Evolutionary conservation across 2,888 invertebrate species (phyloP).

Genomic region (Sabellastarte sp.): DNA sequence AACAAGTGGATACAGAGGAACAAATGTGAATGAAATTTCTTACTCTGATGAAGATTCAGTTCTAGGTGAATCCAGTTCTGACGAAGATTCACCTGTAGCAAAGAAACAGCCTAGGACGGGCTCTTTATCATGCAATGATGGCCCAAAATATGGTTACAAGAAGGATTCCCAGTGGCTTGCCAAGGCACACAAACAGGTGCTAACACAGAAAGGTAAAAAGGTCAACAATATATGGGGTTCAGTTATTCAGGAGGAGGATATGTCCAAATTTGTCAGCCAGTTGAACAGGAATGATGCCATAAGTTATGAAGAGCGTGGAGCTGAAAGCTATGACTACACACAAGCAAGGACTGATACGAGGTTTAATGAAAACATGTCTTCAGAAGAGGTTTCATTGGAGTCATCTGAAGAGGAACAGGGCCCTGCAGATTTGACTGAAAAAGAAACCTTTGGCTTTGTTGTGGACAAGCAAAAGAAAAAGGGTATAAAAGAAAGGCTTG

Average conservation of each 20-base stretch:
- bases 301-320: not conserved
- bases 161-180: no score
- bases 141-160: no score
- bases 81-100: no score
- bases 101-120: no score
- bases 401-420: not conserved
- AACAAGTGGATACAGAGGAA: no score
- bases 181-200: no score
- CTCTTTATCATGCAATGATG: no score
- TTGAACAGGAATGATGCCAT: not conserved
- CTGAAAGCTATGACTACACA: not conserved
- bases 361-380: not conserved
- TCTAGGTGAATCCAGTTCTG: no score
- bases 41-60: no score
- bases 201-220: not conserved
- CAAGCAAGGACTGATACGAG: not conserved
- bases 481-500: not conserved
- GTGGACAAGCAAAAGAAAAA: not conserved
- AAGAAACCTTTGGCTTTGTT: not conserved
- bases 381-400: not conserved
- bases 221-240: not conserved
- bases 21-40: no score
- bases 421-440: not conserved
- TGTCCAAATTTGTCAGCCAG: not conserved
- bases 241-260: not conserved